These are phyloP conservation scores for Oryzaephilus surinamensis DNA, from an alignment of 1,140 invertebrate genomes.

Conservation along the genomic window DNA sequence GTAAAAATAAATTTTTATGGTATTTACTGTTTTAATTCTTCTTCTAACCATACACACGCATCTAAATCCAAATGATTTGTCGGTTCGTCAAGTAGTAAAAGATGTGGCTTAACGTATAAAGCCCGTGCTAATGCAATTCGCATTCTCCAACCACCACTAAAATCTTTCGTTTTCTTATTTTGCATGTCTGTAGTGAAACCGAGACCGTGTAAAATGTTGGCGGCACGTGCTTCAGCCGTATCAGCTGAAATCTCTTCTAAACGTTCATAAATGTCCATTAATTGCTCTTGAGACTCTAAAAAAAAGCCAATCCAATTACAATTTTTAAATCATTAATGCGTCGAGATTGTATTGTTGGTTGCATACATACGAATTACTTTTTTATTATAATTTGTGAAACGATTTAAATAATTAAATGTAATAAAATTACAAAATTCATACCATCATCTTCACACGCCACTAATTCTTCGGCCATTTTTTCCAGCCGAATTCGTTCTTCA, in stretches of 20 bases:
- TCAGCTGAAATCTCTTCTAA: slow-evolving; percentile 94
- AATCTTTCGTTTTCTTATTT: slow-evolving; percentile 75
- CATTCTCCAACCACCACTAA: slow-evolving; percentile 99
- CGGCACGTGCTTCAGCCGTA: slow-evolving; percentile 88
- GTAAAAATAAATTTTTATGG: slow-evolving; percentile 2
- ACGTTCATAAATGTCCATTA: slow-evolving; percentile 96
- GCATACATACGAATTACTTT: no score
- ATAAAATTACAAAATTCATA: slow-evolving; percentile 16
- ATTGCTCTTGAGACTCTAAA: slow-evolving; percentile 81
- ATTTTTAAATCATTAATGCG: no score
- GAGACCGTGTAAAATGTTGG: slow-evolving; percentile 90
- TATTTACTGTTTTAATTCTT: slow-evolving; percentile 81
- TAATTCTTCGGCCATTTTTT: slow-evolving; percentile 86
- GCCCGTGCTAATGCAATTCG: slow-evolving; percentile 95
- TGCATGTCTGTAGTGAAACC: slow-evolving; percentile 96
- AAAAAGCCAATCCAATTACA: slow-evolving; percentile 20
- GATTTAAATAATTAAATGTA: not conserved
- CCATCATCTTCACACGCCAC: slow-evolving; percentile 79
- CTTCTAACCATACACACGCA: slow-evolving; percentile 99
- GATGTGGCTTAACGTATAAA: slow-evolving; percentile 84
- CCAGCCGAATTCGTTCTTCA: slow-evolving; percentile 81
- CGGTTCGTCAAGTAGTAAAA: slow-evolving; percentile 90
- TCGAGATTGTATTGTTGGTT: no score
- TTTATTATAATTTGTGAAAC: no score
- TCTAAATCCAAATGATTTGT: slow-evolving; percentile 98